These are phyloP conservation scores for Ormyrus pomaceus DNA, from an alignment of 2,888 invertebrate genomes.

Conservation along the genomic window DNA sequence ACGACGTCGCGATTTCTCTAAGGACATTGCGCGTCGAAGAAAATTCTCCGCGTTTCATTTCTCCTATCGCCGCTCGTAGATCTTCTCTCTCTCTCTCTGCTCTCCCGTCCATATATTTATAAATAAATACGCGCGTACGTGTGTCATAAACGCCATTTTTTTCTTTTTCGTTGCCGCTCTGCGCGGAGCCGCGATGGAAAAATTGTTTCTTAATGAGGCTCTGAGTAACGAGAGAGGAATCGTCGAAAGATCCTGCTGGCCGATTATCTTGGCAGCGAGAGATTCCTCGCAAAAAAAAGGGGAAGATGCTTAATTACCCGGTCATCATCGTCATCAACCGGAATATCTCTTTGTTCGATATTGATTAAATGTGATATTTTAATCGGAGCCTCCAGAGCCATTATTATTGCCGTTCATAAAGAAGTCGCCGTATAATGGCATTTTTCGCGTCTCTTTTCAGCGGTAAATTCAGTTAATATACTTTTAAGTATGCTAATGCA, in stretches of 20 bases:
- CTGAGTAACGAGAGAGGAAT: slow-evolving; percentile 26
- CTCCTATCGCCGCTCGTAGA: too few species aligned
- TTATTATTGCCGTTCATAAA: too few species aligned
- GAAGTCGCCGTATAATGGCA: too few species aligned
- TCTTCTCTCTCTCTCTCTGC: too few species aligned
- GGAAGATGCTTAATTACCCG: not conserved
- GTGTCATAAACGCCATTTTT: slow-evolving; percentile 2
- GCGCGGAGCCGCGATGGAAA: not conserved
- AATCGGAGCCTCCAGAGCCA: not conserved
- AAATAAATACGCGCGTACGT: not conserved
- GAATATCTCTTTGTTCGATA: slow-evolving; percentile 42
- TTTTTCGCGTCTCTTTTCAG: too few species aligned
- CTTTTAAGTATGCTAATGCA: too few species aligned
- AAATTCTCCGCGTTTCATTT: too few species aligned
- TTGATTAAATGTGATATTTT: slow-evolving; percentile 32
- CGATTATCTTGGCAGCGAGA: not conserved
- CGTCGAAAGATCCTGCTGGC: slow-evolving; percentile 19
- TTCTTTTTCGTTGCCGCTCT: not conserved
- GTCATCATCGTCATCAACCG: slow-evolving; percentile 7
- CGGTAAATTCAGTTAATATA: too few species aligned
- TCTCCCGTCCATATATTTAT: too few species aligned
- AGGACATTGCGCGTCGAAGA: too few species aligned
- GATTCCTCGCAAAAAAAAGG: not conserved
- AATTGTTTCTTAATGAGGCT: slow-evolving; percentile 21
- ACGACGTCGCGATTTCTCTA: too few species aligned